phyloP scores from a whole-genome alignment of 53 echinoderm and acorn worm genomes.

The Antedon mediterranea region DNA sequence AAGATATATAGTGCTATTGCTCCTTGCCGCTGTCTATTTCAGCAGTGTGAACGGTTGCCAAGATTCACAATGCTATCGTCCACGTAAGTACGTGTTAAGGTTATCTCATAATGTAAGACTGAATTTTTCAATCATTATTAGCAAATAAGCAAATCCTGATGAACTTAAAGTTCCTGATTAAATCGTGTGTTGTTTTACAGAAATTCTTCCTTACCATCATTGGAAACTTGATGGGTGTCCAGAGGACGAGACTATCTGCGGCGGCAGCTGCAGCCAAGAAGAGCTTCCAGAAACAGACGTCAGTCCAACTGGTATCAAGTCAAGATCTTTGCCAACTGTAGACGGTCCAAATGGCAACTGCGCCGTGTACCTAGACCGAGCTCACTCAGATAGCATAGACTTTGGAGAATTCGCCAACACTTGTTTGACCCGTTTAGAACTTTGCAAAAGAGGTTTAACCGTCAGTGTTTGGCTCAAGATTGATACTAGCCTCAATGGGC shows the following conservation, averaged over 20 bases:
- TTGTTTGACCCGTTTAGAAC: background rate
- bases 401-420: background rate
- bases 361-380: background rate
- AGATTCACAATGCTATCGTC: too few species aligned
- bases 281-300: background rate
- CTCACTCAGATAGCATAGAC: background rate
- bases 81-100: too few species aligned
- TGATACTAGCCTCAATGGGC: background rate
- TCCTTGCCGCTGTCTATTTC: too few species aligned
- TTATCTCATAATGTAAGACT: too few species aligned
- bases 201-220: background rate
- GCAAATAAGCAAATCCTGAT: too few species aligned
- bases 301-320: background rate
- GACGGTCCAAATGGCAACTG: background rate
- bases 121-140: too few species aligned
- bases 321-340: background rate
- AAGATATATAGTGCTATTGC: too few species aligned
- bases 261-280: background rate
- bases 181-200: too few species aligned
- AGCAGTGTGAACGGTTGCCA: too few species aligned
- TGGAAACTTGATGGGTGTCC: background rate
- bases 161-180: too few species aligned
- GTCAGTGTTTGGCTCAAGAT: background rate
- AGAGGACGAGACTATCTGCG: background rate
- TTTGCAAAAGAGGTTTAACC: background rate